Base-by-base conservation (phyloP, 2,888 invertebrate species). In the Tetropium fuscum region DNA sequence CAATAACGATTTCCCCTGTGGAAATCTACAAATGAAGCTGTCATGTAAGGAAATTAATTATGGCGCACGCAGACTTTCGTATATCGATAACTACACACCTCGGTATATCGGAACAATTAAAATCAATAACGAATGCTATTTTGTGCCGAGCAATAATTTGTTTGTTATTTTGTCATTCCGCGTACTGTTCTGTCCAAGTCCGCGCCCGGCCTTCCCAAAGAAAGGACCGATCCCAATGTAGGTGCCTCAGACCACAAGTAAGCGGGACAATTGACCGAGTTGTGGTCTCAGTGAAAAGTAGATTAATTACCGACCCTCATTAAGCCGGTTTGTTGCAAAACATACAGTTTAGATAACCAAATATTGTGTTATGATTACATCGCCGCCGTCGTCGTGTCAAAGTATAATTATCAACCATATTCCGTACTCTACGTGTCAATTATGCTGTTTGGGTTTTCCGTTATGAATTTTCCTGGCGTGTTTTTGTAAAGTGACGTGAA, bases 301-400 rank as follows among this genome's bases (percentile, higher is more conserved):
- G 60, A 64, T 68, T 68, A 68, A 68, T 68, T 66, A 66, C 66
- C 16, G 59, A 49, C 58, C 64, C 60, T 64, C 58, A 66, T 66
- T 66, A 68, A 58, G 58, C 40, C 38, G 6, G 45, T 13, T 49
- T 36, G 57, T 45, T 36, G 36, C 51, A 58, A 58, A 58, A 58
- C 58, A 40, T 8, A 18, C 34, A n/a, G 47, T 48, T 56, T 30
- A 22, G 44, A 53, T 53, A 53, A 44, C 53, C 53, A 36, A 49
- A 57, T 57, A 57, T 49, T 41, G 49, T 49, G 36, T 49, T 36
- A 22, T 32, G 36, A 57, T 49, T 40, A 43, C 43, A 22, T 19
- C 18, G 48, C 43, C 20, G 44, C 27, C 43, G 32, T 19, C 18
- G 48, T 49, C 20, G 44, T 44, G 49, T 34, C 49, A 36, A 36